Conservation (phyloP, 1,140 invertebrate species). For the Chionoecetes opilio region DNA sequence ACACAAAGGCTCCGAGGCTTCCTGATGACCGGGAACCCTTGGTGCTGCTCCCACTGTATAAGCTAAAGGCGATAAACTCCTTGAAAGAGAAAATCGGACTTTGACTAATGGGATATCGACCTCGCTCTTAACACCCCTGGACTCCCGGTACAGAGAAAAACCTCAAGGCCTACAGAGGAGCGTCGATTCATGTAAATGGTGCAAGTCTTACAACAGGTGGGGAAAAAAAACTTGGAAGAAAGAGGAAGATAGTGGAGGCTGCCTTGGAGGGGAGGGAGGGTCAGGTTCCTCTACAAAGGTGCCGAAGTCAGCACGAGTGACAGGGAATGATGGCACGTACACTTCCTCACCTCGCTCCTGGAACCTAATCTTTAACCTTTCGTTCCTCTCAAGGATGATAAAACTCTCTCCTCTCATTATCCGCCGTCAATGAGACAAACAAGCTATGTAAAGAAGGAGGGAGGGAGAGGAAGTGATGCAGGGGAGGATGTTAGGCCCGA, state of each 20-base stretch:
- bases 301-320: slow-evolving; percentile 16
- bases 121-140: not conserved
- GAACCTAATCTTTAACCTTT: slow-evolving; percentile 1
- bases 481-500: not conserved
- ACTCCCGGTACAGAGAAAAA: not conserved
- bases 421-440: slow-evolving; percentile 6
- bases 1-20: not conserved
- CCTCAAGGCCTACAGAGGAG: not conserved
- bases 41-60: not conserved
- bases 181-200: not conserved
- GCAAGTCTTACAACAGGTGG: not conserved
- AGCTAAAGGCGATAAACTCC: not conserved
- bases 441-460: not conserved
- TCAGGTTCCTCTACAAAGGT: slow-evolving; percentile 36
- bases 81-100: slow-evolving; percentile 16
- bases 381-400: not conserved
- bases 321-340: not conserved
- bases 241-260: not conserved
- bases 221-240: not conserved
- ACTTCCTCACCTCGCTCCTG: not conserved
- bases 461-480: not conserved
- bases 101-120: slow-evolving; percentile 19
- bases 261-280: slow-evolving; percentile 12
- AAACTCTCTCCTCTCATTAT: slow-evolving; percentile 19
- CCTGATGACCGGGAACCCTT: not conserved